Conservation (phyloP, 2,888 invertebrate genomes). For the Melinopterus prodromus region DNA sequence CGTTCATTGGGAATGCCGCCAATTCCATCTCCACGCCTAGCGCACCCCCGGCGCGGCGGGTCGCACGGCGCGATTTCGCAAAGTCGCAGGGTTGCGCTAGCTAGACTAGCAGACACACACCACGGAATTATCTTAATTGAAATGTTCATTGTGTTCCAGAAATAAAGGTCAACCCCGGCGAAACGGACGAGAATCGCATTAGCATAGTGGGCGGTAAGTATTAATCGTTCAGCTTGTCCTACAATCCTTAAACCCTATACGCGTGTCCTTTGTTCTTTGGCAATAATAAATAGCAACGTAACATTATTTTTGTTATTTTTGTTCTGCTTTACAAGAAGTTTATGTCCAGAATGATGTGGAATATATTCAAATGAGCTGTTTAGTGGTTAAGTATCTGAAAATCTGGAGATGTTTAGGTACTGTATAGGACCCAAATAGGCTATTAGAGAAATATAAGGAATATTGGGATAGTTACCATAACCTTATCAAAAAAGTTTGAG, state of each 20-base stretch:
- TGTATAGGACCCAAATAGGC: too few relatives aligned
- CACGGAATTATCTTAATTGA: neutral
- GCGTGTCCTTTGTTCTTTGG: too few relatives aligned
- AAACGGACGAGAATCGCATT: constrained; percentile 59
- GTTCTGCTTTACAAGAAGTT: too few relatives aligned
- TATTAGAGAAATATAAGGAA: too few relatives aligned
- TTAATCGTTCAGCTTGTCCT: neutral
- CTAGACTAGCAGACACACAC: neutral
- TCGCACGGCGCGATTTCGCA: neutral
- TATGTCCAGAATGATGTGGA: too few relatives aligned
- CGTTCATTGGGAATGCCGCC: neutral
- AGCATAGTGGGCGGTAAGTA: constrained; percentile 61
- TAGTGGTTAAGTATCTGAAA: too few relatives aligned
- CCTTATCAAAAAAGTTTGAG: too few relatives aligned
- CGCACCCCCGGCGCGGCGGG: neutral
- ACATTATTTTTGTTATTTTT: too few relatives aligned
- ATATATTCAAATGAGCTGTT: too few relatives aligned
- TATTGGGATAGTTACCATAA: too few relatives aligned
- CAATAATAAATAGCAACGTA: neutral
- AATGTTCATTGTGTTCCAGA: constrained; percentile 54
- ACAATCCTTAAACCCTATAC: too few relatives aligned
- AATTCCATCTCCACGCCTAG: neutral
- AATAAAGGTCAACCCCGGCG: constrained; percentile 60
- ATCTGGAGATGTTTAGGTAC: too few relatives aligned
- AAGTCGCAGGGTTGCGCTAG: neutral